phyloP scores from a whole-genome alignment of 1,140 invertebrate species.

The Zophobas atratus region DNA sequence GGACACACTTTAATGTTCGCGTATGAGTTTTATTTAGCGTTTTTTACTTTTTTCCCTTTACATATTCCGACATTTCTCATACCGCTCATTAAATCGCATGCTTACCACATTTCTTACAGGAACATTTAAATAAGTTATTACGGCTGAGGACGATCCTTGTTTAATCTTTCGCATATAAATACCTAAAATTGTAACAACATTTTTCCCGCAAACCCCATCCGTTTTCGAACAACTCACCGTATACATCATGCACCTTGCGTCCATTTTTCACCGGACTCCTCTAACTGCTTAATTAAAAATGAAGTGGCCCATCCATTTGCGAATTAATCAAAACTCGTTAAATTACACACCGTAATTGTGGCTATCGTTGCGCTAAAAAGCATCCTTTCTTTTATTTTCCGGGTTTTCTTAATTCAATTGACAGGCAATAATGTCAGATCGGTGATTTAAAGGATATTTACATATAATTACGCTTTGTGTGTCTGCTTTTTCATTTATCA shows the following conservation, averaged over 20 bases:
- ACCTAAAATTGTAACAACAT: conserved; percentile 41
- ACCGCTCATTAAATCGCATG: conserved; percentile 33
- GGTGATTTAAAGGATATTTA: conserved; percentile 52
- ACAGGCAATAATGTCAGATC: conserved; percentile 9
- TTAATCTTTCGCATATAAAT: conserved; percentile 43
- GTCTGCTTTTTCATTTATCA: conserved; percentile 58
- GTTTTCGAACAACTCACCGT: conserved; percentile 18
- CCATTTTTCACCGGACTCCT: conserved; percentile 23
- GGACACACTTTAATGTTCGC: conserved; percentile 25
- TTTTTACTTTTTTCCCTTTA: conserved; percentile 13
- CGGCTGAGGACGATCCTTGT: conserved; percentile 13
- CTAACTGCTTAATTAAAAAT: conserved; percentile 35
- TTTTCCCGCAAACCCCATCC: conserved; percentile 33
- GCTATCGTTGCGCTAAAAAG: neutral
- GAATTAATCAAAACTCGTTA: neutral
- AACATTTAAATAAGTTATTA: conserved; percentile 42
- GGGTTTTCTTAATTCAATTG: neutral
- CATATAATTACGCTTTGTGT: conserved; percentile 52
- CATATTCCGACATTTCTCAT: conserved; percentile 40
- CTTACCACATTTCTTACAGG: conserved; percentile 33
- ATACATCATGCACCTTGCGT: conserved; percentile 15
- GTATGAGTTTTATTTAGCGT: conserved; percentile 2
- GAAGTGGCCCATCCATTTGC: neutral
- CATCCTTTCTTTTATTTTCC: neutral
- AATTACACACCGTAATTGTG: neutral